Conservation (phyloP, 2,797 vertebrate species). For the Falco concolor region DNA sequence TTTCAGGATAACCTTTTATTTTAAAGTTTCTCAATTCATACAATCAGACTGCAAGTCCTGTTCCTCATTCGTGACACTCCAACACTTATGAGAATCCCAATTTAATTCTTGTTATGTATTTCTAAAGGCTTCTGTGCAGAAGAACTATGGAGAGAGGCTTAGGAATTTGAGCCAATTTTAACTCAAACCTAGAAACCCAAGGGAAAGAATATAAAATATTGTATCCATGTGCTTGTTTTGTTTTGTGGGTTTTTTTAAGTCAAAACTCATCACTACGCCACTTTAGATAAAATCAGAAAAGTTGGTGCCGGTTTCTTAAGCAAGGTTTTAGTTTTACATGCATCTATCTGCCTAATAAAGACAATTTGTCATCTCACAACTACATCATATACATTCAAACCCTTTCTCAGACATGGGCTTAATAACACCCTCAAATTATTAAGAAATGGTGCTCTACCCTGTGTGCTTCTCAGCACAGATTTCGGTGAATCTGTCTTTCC, state of each 20-base stretch:
- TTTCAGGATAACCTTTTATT: neutral
- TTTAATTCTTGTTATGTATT: neutral
- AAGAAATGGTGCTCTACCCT: too few species aligned
- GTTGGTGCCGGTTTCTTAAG: rapidly evolving
- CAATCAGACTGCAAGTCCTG: neutral
- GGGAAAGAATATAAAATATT: neutral
- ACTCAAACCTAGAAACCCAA: neutral
- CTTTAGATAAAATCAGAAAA: neutral
- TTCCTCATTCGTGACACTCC: neutral
- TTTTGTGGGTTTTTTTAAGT: neutral
- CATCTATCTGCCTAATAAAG: neutral
- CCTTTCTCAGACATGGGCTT: neutral
- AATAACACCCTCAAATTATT: too few species aligned
- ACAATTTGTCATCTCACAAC: neutral
- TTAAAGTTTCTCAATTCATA: neutral
- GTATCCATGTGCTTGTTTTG: neutral
- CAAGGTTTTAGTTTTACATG: neutral
- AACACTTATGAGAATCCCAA: neutral
- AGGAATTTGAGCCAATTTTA: neutral
- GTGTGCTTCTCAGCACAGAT: too few species aligned
- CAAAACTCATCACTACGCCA: neutral
- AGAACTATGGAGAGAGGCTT: neutral
- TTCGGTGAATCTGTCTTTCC: too few species aligned
- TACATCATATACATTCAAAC: neutral
- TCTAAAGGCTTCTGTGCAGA: neutral